Conservation (phyloP, 2,113 vertebrate species). For the Cololabis saira region DNA sequence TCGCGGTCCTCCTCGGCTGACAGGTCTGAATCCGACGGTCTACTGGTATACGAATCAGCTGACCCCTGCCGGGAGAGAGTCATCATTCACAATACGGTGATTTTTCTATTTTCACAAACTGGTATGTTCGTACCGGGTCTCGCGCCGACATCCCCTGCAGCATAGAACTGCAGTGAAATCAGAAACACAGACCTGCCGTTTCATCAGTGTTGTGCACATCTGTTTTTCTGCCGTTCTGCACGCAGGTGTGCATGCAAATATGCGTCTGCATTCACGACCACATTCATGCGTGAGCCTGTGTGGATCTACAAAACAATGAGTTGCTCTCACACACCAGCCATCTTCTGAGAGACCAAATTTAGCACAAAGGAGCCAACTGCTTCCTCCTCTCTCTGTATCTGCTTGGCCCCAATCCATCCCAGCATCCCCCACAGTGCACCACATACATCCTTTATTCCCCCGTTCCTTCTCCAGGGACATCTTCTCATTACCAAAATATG, state of each 20-base stretch:
- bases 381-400: conserved; percentile 73
- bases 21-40: conserved; percentile 97
- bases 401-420: conserved; percentile 75
- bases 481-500: conserved; percentile 74
- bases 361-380: conserved; percentile 75
- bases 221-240: conserved; percentile 18
- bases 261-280: conserved; percentile 39
- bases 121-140: neutral
- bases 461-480: conserved; percentile 68
- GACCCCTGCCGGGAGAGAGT: conserved; percentile 84
- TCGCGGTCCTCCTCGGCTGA: conserved; percentile 97
- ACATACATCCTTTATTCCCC: conserved; percentile 64
- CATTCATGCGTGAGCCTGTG: conserved; percentile 34
- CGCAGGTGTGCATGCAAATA: conserved; percentile 59
- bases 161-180: neutral
- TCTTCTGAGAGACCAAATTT: conserved; percentile 78
- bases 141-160: neutral
- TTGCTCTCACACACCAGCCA: conserved; percentile 72
- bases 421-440: conserved; percentile 76
- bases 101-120: neutral
- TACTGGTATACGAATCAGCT: conserved; percentile 97
- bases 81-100: neutral
- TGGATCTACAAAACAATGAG: conserved; percentile 55
- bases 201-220: conserved; percentile 22
- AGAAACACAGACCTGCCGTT: neutral